Evolutionary conservation across 2,797 vertebrate genomes (phyloP).

Genomic region (Esox masquinongy): DNA sequence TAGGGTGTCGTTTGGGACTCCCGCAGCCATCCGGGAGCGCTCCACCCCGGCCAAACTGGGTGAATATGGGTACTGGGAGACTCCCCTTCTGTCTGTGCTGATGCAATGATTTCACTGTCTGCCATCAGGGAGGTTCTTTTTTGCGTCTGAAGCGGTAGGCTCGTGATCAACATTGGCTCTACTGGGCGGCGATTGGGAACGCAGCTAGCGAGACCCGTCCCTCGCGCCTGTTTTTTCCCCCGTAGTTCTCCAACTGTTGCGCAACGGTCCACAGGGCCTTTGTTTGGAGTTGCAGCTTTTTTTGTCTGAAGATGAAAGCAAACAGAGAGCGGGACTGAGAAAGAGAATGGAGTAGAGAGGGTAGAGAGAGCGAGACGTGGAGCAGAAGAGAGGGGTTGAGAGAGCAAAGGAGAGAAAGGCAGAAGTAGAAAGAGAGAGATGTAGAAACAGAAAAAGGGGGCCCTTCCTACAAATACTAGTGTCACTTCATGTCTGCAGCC

Average conservation of each 20-base stretch:
- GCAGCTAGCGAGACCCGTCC: neutral
- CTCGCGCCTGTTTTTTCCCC: neutral
- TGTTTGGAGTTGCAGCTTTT: conserved; percentile 40
- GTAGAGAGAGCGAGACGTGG: neutral
- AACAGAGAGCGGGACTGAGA: conserved; percentile 24
- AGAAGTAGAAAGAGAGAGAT: neutral
- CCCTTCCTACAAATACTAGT: conserved; percentile 25
- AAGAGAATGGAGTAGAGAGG: neutral
- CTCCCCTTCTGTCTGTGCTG: conserved; percentile 23
- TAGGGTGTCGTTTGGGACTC: neutral
- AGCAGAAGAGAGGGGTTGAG: conserved; percentile 23
- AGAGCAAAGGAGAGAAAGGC: neutral
- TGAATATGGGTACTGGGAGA: conserved; percentile 19
- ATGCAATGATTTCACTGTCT: conserved; percentile 43
- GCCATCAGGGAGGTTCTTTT: conserved; percentile 42
- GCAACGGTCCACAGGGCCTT: conserved; percentile 47
- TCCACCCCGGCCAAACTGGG: conserved; percentile 29
- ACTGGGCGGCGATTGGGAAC: neutral
- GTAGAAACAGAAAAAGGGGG: conserved; percentile 20
- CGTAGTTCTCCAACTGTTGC: conserved; percentile 29
- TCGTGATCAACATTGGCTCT: conserved; percentile 41
- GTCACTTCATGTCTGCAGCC: conserved; percentile 31
- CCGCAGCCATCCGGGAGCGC: conserved; percentile 17
- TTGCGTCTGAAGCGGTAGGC: conserved; percentile 9
- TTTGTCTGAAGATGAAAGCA: conserved; percentile 38